Base-by-base conservation (phyloP, 2,797 vertebrate genomes). In the Taeniopygia guttata region DNA sequence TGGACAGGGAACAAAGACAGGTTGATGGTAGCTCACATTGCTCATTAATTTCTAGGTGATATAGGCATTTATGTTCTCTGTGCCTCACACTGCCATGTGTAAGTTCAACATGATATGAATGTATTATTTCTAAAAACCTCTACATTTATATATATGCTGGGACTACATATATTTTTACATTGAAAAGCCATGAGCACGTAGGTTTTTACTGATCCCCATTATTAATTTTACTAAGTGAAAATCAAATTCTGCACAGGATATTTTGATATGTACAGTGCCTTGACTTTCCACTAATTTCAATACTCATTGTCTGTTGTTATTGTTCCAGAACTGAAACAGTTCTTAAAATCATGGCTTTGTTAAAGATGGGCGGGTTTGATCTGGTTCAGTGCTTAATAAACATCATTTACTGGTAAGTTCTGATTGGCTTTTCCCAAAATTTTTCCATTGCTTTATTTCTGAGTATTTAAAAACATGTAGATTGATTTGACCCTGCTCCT, bases 401-500 rank as follows among this genome's bases (percentile, higher is more conserved):
- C 46, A 77, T 34, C 13, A 46, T 46, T 59, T 91, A 94, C 81
- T 79, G 32, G 43, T 91, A 91, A 91, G 69, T 88, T 56, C 59
- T 25, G 16, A 75, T 88, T 66, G 38, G 5, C 42, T 93, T 95
- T 96, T 81, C 87, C 36, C 40, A 16, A 94, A 82, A 88, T 45
- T 67, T 79, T 92, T 63, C 83, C 21, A 49, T 40, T 84, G 52
- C 23, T 72, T 94, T 94, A 51, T 78, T 97, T 96, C 92, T 94
- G 77, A 81, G 91, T 96, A 91, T 93, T 93, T 92, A 88, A 92
- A 86, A 73, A 86, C 66, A 58, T 16, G 25, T 40, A 91, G 79
- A 91, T 80, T 93, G 87, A 94, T 88, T 94, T 95, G 73, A 90
- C 79, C 80, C 77, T 64, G n/a, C 49, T 74, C 93, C 74, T 84